A percentile compares a stretch with the other conserved stretches of the same genome.
These are phyloP conservation scores for Shargacucullia verbasci DNA, from an alignment of 2,888 invertebrate species.

Conservation along the genomic window DNA sequence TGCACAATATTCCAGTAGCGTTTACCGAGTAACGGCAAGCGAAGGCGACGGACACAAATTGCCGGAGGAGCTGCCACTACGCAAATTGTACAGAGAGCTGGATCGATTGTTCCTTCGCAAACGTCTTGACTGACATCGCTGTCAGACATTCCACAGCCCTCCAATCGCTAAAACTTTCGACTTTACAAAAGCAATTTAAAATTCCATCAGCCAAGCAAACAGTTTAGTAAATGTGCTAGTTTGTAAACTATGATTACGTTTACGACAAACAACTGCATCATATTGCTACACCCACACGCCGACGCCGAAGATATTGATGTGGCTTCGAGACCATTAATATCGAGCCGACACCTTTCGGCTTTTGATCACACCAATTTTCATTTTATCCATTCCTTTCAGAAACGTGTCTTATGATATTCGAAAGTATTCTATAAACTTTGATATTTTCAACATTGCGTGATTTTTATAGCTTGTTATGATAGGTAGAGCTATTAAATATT, in stretches of 20 bases:
- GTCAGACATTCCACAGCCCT: slow-evolving; percentile 34
- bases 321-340: slow-evolving; percentile 61
- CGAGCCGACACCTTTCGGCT: slow-evolving; percentile 59
- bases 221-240: slow-evolving; percentile 37
- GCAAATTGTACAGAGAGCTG: slow-evolving; percentile 79
- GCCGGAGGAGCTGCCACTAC: slow-evolving; percentile 84
- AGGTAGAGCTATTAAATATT: slow-evolving; percentile 43
- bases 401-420: slow-evolving; percentile 25
- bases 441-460: slow-evolving; percentile 14
- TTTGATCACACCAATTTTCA: slow-evolving; percentile 55
- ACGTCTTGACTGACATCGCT: slow-evolving; percentile 52
- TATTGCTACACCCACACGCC: slow-evolving; percentile 56
- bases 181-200: slow-evolving; percentile 35
- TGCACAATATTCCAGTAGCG: slow-evolving; percentile 87
- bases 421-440: slow-evolving; percentile 16
- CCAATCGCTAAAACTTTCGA: slow-evolving; percentile 25
- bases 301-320: slow-evolving; percentile 60
- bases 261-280: slow-evolving; percentile 56
- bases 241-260: slow-evolving; percentile 44
- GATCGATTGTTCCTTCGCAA: slow-evolving; percentile 78
- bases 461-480: slow-evolving; percentile 20
- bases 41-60: slow-evolving; percentile 86
- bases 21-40: slow-evolving; percentile 86
- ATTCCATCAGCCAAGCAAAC: slow-evolving; percentile 46
- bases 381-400: slow-evolving; percentile 50